These are phyloP conservation scores for Nycticryphes semicollaris DNA, from an alignment of 2,113 vertebrate species.

Conservation along the genomic window DNA sequence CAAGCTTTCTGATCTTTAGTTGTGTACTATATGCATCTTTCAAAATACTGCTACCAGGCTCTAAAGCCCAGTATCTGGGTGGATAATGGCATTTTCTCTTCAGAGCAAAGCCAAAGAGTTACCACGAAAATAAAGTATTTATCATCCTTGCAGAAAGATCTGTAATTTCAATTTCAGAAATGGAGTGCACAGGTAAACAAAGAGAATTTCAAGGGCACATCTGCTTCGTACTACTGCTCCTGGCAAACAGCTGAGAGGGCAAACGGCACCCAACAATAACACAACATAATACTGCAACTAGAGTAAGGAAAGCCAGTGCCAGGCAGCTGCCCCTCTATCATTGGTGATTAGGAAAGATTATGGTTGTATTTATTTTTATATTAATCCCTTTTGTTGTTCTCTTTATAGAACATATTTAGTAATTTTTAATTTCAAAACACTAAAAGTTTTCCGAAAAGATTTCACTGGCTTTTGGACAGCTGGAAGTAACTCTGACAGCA, in stretches of 20 bases:
- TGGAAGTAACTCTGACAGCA: conserved; percentile 8
- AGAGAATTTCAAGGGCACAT: background rate
- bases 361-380: background rate
- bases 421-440: background rate
- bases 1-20: background rate
- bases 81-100: background rate
- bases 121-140: background rate
- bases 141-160: background rate
- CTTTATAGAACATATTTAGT: background rate
- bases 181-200: background rate
- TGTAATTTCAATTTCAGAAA: background rate
- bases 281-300: background rate
- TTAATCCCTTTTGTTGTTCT: background rate
- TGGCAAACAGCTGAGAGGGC: background rate
- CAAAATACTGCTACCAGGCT: background rate
- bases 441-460: background rate
- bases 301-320: background rate
- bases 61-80: background rate
- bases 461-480: background rate
- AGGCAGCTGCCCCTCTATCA: background rate
- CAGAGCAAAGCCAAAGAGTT: background rate
- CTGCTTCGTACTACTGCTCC: background rate
- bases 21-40: background rate
- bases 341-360: background rate
- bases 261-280: background rate